Percentiles rank a stretch among this genome's conserved stretches.
phyloP scores from a whole-genome alignment of 2,888 invertebrate species.

The Tanaodytes sp. region DNA sequence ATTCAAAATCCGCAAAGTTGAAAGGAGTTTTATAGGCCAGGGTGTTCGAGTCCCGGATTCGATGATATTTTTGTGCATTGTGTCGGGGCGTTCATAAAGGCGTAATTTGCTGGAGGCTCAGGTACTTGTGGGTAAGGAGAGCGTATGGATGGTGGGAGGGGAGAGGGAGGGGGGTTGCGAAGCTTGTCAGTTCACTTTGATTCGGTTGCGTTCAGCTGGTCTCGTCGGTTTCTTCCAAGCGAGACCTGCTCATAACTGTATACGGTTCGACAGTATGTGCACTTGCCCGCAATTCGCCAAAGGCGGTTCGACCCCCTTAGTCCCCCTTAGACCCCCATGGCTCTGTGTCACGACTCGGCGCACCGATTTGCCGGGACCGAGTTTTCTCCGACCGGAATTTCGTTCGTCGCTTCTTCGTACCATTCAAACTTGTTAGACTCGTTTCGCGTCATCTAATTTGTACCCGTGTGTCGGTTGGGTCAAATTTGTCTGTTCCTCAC shows the following conservation, averaged over 20 bases:
- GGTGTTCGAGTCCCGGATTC: background rate
- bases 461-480: no score
- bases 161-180: background rate
- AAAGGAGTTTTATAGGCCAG: background rate
- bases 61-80: slow-evolving; percentile 18
- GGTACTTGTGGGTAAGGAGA: slow-evolving; percentile 26
- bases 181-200: slow-evolving; percentile 38
- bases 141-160: background rate
- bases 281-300: slow-evolving; percentile 32
- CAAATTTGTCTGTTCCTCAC: no score
- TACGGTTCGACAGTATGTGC: slow-evolving; percentile 37
- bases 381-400: slow-evolving; percentile 24
- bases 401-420: no score
- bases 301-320: slow-evolving; percentile 8
- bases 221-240: slow-evolving; percentile 34
- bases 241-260: slow-evolving; percentile 36
- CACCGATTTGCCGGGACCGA: slow-evolving; percentile 9
- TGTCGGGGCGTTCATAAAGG: slow-evolving; percentile 4
- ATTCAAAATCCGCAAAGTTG: background rate
- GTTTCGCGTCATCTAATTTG: no score
- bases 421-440: no score
- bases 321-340: slow-evolving; percentile 9
- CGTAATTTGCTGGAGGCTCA: slow-evolving; percentile 10
- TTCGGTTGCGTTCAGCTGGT: slow-evolving; percentile 34
- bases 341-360: slow-evolving; percentile 16